Conservation (phyloP, 2,888 invertebrate genomes). For the Xanthorhoe designata region DNA sequence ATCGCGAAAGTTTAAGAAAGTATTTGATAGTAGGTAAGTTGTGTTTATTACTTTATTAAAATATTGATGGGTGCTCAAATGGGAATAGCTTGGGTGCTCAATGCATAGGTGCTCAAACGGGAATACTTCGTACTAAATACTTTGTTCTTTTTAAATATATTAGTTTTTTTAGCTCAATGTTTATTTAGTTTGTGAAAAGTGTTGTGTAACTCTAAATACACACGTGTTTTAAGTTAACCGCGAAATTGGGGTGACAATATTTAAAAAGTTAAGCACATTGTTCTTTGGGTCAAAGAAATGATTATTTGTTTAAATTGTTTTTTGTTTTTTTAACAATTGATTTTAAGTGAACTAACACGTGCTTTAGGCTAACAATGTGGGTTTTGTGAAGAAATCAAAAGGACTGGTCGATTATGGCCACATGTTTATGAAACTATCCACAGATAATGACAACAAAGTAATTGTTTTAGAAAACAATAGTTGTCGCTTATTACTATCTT, state of each 20-base stretch:
- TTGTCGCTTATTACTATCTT: conserved; percentile 12
- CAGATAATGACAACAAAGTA: conserved; percentile 9
- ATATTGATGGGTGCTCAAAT: too few species aligned
- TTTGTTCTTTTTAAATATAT: too few species aligned
- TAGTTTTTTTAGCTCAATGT: too few species aligned
- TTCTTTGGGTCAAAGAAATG: conserved; percentile 31
- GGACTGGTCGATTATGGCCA: conserved; percentile 21
- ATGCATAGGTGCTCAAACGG: too few species aligned
- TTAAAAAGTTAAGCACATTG: conserved; percentile 29
- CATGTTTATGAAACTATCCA: conserved; percentile 40
- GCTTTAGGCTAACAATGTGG: conserved; percentile 12
- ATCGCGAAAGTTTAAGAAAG: neutral
- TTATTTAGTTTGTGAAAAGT: neutral
- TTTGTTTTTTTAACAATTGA: conserved; percentile 10
- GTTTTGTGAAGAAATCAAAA: conserved; percentile 1
- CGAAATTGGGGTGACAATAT: conserved; percentile 26
- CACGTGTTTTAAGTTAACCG: conserved; percentile 32
- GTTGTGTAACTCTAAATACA: conserved; percentile 21
- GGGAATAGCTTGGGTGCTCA: too few species aligned
- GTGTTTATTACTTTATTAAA: too few species aligned
- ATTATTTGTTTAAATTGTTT: conserved; percentile 34
- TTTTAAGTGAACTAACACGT: conserved; percentile 25
- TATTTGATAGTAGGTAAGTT: neutral
- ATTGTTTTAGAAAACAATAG: conserved; percentile 21
- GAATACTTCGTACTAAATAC: too few species aligned